Base-by-base conservation (phyloP, 37 sponge, comb jelly and placozoan genomes). In the Axinella damicornis region DNA sequence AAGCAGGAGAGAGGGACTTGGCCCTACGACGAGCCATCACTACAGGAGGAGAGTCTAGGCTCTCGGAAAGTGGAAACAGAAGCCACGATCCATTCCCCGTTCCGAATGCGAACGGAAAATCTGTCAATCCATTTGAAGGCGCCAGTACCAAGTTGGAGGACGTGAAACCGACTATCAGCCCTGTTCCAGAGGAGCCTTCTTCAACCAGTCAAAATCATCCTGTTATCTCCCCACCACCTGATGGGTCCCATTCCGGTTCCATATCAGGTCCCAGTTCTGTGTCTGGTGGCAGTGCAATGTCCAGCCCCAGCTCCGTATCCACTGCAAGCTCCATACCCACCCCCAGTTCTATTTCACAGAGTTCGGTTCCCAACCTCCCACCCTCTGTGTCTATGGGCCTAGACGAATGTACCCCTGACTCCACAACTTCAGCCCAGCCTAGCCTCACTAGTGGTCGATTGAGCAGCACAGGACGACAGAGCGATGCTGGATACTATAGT, bases 31-130 rank as follows among this genome's bases (percentile, higher is more conserved):
- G 68, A 25, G 73, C 83, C 37, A 71, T 72, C 59, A 57, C 72
- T 14, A 22, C 73, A n/a, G 25, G 37, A n/a, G 25, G 37, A 5
- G 38, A 61, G 2, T 27, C 25, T 0, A 35, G 22, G 53, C 41
- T 53, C 57, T 22, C 63, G 1, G 69, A 69, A 16, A 28, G n/a
- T 15, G 32, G 1, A 2, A 25, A 14, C 74, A 12, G 67, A 34
- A 22, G 56, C 53, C 71, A 85, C 27, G 77, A 85, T 35, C 85
- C 85, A 16, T 85, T 85, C 41, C 85, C 85, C n/a, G 4, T 85
- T 37, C 79, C 79, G 13, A 27, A 67, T 9, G 46, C 28, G 5
- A 67, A 78, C 35, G 66, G 46, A 20, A 78, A 39, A 35, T 12
- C 25, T 25, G 38, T 63, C 31, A 36, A 78, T 58, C 79, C 79